Evolutionary conservation across 2,888 invertebrate species (phyloP), one percentile per base, ranked within the genome.

Genomic region (Halictus quadricinctus): DNA sequence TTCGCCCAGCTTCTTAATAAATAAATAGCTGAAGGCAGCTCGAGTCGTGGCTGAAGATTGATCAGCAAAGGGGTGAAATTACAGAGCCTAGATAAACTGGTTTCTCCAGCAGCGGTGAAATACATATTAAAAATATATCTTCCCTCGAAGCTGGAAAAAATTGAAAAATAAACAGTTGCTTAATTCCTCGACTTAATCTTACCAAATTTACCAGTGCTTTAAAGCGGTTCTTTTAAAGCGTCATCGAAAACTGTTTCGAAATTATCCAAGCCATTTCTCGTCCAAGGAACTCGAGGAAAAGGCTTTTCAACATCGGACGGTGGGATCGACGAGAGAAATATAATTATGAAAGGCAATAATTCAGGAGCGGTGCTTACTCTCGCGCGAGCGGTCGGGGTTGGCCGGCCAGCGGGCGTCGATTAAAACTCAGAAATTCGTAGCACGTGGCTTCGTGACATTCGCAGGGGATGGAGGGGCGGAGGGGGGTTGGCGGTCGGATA

Each of bases 401-500:
- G 48, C 43, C 29, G 29, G 66, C 50, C 29, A 74, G 48, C 18
- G 29, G 25, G 58, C 41, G 50, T 25, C 36, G 64, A 64, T 72
- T 48, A 72, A 69, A 48, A 64, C 29, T 25, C 66, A 15, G 64
- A 50, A n/a, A 46, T 78, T 54, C 64, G 18, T 41, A n/a, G 60
- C 76, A 79, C 79, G 79, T 80, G 66, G 60, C 46, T 76, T 81
- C 66, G 79, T 82, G 86, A 86, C 72, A 80, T 64, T 78, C 46
- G 54, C 21, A 36, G 36, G 72, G 29, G 36, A 4, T 25, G 72
- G 7, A 72, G 64, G 72, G 25, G 25, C 18, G 29, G 6, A 21
- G 21, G 7, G 50, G 48, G 41, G 58, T 13, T 64, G n/a, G 50
- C 41, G 13, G 29, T 72, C 48, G 46, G 80, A 75, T 82, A 80